Conservation (phyloP, 2,113 vertebrate species). For the Lampris incognitus region DNA sequence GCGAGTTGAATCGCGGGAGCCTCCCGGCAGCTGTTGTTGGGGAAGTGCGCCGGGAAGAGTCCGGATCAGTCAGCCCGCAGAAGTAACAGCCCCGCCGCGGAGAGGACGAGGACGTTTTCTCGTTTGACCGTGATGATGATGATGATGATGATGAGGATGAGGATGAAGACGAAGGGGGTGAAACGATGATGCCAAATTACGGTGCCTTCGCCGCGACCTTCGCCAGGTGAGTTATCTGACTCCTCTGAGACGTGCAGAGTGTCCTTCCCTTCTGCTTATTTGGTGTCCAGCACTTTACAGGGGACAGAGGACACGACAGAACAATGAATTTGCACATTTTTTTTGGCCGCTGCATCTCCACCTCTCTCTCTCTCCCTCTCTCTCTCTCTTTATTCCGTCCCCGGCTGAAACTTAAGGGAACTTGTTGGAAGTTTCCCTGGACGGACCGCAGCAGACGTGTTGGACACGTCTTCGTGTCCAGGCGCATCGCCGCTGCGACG, state of each 20-base stretch:
- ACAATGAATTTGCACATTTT: background rate
- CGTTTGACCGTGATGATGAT: conserved; percentile 25
- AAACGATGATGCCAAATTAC: conserved; percentile 19
- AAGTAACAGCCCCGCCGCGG: conserved; percentile 42
- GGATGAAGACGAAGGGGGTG: conserved; percentile 12
- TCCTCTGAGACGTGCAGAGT: background rate
- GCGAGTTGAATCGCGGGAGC: conserved; percentile 57
- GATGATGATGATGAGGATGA: too few species aligned
- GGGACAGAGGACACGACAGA: background rate
- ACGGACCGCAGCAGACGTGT: too few species aligned
- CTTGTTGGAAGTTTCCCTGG: too few species aligned
- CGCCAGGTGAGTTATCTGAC: conserved; percentile 57
- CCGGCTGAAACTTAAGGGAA: too few species aligned
- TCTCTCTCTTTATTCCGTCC: too few species aligned
- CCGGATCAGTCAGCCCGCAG: background rate
- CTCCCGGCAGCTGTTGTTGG: conserved; percentile 65
- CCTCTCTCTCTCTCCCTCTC: too few species aligned
- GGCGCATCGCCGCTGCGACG: too few species aligned
- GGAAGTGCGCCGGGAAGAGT: conserved; percentile 31
- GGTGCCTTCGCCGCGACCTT: conserved; percentile 34
- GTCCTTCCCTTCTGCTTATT: background rate
- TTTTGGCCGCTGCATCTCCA: too few species aligned
- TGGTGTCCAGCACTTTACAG: conserved; percentile 2
- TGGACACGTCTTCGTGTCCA: too few species aligned
- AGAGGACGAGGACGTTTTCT: conserved; percentile 33